These are phyloP conservation scores for Muraenolepis orangiensis DNA, from an alignment of 2,797 vertebrate species.

Conservation along the genomic window DNA sequence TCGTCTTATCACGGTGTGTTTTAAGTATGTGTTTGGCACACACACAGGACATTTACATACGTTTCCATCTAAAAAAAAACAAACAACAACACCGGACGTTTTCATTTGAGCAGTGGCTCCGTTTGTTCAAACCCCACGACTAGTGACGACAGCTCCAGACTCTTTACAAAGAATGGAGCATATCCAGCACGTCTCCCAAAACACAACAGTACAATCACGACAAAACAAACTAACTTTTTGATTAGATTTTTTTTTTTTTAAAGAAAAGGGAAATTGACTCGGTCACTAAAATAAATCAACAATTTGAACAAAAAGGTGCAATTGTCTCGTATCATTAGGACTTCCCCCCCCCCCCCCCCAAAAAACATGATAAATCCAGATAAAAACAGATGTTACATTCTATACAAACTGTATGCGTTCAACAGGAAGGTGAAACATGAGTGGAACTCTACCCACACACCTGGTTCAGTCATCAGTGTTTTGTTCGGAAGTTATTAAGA, in stretches of 20 bases:
- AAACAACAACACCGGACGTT: not conserved
- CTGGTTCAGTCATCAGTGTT: not conserved
- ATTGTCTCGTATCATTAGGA: conserved; percentile 31
- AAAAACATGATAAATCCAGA: not conserved
- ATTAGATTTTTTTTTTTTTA: too few relatives aligned
- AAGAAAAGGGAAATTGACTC: not conserved
- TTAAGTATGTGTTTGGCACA: not conserved
- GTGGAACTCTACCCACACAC: not conserved
- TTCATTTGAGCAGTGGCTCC: not conserved
- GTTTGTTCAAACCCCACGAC: not conserved
- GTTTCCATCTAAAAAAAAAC: not conserved
- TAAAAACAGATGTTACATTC: not conserved
- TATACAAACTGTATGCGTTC: not conserved
- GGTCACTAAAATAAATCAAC: not conserved
- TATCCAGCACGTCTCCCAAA: not conserved
- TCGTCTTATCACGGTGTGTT: not conserved
- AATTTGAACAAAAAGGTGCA: conserved; percentile 39
- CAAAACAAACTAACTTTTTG: not conserved
- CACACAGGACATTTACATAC: not conserved
- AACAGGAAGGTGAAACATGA: not conserved
- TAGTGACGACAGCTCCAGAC: not conserved
- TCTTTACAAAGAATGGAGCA: not conserved
- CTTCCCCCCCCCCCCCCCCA: too few relatives aligned
- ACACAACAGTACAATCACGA: not conserved
- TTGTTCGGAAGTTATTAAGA: not conserved